Percentiles rank a stretch among this genome's conserved stretches.
Evolutionary conservation across 2,888 invertebrate species (phyloP).

Genomic region (Panopea generosa): DNA sequence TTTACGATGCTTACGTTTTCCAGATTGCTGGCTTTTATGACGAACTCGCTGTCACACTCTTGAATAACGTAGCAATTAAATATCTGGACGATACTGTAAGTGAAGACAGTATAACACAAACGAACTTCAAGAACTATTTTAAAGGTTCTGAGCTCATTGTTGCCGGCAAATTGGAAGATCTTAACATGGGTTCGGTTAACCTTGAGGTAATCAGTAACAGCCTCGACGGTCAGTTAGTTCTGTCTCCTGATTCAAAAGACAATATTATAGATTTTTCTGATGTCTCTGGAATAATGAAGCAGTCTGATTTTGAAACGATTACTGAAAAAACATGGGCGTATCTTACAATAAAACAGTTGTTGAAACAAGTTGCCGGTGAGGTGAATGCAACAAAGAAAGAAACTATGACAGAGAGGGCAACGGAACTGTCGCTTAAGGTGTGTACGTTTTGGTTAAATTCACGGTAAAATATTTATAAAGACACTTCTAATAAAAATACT

Average conservation of each 20-base stretch:
- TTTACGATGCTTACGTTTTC: too few relatives aligned
- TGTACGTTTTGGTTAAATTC: too few relatives aligned
- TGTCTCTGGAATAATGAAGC: constrained; percentile 9
- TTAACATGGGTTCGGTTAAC: constrained; percentile 22
- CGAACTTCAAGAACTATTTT: constrained; percentile 60
- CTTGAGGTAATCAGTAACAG: constrained; percentile 43
- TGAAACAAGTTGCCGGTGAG: constrained; percentile 58
- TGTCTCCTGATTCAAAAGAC: constrained; percentile 13
- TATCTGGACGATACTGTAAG: constrained; percentile 86
- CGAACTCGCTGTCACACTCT: constrained; percentile 90
- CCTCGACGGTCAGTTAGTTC: constrained; percentile 28
- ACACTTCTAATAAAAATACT: too few relatives aligned
- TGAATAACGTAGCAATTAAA: constrained; percentile 89
- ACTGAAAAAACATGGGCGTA: constrained; percentile 76
- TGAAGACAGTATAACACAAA: constrained; percentile 57
- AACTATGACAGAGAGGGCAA: constrained; percentile 60
- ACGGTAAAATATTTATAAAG: too few relatives aligned
- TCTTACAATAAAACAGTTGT: constrained; percentile 73
- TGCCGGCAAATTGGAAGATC: constrained; percentile 55
- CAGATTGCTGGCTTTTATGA: constrained; percentile 88
- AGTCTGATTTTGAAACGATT: constrained; percentile 40
- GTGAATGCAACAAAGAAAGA: constrained; percentile 38
- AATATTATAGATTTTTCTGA: constrained; percentile 12
- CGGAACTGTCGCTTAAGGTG: constrained; percentile 75
- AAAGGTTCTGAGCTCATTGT: constrained; percentile 64